These are phyloP conservation scores for Triplophysa dalaica DNA, from an alignment of 2,113 vertebrate genomes.

Conservation along the genomic window DNA sequence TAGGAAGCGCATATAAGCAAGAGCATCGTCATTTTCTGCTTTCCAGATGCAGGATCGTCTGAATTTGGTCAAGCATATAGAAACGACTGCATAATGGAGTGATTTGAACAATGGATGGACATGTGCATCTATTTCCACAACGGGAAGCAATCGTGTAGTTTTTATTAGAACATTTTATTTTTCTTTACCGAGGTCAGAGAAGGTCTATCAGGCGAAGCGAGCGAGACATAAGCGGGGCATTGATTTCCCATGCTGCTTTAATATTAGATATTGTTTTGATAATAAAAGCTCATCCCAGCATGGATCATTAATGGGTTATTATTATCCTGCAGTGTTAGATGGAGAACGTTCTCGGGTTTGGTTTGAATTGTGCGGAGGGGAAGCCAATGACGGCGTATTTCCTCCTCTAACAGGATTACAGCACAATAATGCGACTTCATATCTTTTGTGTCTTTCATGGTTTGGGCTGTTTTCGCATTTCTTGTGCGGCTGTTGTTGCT, in stretches of 20 bases:
- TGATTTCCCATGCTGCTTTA: constrained; percentile 33
- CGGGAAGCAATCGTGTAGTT: background rate
- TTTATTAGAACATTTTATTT: constrained; percentile 25
- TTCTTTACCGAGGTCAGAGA: constrained; percentile 25
- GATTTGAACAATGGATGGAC: constrained; percentile 31
- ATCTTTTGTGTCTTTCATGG: constrained; percentile 50
- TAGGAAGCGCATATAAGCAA: constrained; percentile 61
- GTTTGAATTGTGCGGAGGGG: constrained; percentile 3
- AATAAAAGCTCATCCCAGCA: constrained; percentile 19
- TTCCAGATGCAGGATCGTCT: constrained; percentile 70
- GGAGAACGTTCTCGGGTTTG: background rate
- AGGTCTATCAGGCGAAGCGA: constrained; percentile 3
- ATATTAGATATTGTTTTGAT: constrained; percentile 39
- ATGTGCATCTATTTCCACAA: background rate
- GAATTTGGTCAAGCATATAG: constrained; percentile 65
- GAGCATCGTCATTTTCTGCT: constrained; percentile 53
- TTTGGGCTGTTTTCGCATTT: constrained; percentile 2
- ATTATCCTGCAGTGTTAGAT: background rate
- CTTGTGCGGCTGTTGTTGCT: constrained; percentile 2
- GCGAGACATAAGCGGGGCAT: constrained; percentile 8
- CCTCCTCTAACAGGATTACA: constrained; percentile 60
- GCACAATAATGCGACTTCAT: constrained; percentile 54
- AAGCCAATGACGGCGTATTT: constrained; percentile 41
- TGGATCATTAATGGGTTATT: constrained; percentile 34
- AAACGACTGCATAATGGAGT: background rate